Percentiles rank a stretch among this genome's conserved stretches.
phyloP scores from a whole-genome alignment of 2,888 invertebrate genomes.

The Hydrotaea cyrtoneurina region DNA sequence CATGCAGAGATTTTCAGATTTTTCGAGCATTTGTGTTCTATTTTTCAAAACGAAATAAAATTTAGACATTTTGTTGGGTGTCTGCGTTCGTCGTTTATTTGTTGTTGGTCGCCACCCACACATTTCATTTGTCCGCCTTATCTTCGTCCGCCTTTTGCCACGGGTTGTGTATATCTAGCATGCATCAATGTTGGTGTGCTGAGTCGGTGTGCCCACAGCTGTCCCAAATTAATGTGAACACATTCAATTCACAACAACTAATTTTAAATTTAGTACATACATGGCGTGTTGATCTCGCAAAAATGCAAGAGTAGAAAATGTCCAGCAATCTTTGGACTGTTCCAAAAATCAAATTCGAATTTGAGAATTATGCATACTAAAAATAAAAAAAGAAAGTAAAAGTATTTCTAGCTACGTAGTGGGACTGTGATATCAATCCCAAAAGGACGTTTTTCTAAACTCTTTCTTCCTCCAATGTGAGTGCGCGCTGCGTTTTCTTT shows the following conservation, averaged over 20 bases:
- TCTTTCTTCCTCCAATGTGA: too few species aligned
- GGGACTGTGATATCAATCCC: too few species aligned
- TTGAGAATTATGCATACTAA: not conserved
- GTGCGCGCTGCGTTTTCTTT: too few species aligned
- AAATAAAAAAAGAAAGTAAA: too few species aligned
- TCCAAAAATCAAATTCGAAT: not conserved
- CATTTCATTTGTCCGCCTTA: conserved; percentile 13
- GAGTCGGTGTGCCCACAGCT: not conserved
- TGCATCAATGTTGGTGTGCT: not conserved
- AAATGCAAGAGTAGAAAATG: not conserved
- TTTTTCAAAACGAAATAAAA: conserved; percentile 39
- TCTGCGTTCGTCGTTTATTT: conserved; percentile 23
- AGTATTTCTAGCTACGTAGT: too few species aligned
- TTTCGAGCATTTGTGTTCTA: conserved; percentile 56
- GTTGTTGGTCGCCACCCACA: conserved; percentile 39
- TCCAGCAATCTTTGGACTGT: not conserved
- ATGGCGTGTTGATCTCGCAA: not conserved
- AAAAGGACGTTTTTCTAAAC: too few species aligned
- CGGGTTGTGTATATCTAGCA: not conserved
- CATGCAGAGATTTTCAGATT: not conserved
- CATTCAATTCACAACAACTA: conserved; percentile 5
- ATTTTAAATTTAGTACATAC: conserved; percentile 17
- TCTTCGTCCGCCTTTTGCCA: not conserved
- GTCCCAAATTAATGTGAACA: conserved; percentile 9
- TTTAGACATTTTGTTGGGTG: not conserved